Conservation (phyloP, 2,113 vertebrate species). For the Chamaetylas fuelleborni region DNA sequence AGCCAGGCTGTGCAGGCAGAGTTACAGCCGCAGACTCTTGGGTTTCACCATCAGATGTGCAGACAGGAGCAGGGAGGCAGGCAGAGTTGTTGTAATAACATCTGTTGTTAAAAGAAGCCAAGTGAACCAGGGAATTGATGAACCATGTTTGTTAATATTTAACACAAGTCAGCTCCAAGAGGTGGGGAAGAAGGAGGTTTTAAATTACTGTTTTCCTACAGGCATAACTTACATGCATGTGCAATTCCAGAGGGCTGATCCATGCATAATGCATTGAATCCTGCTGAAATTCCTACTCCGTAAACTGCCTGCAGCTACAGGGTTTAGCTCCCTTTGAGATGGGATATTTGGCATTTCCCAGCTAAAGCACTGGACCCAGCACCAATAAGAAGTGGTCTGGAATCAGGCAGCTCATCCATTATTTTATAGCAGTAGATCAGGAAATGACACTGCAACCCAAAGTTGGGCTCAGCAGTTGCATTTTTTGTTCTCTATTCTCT, state of each 20-base stretch:
- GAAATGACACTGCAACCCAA: neutral
- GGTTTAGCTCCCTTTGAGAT: neutral
- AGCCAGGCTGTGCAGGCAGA: neutral
- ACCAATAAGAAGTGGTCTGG: neutral
- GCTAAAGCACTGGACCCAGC: neutral
- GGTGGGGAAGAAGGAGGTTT: conserved; percentile 29
- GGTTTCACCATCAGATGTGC: conserved; percentile 3
- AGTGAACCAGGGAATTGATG: conserved; percentile 35
- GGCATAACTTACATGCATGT: neutral
- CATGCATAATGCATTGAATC: neutral
- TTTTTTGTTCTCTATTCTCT: neutral
- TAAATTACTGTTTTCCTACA: conserved; percentile 38
- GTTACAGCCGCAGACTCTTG: conserved; percentile 17
- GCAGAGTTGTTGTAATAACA: conserved; percentile 41
- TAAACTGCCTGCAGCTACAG: neutral
- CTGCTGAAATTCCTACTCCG: neutral
- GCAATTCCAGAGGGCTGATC: conserved; percentile 8
- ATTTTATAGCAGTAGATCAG: neutral
- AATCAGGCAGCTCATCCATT: neutral
- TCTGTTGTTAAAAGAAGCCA: conserved; percentile 57
- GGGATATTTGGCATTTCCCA: neutral
- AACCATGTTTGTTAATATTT: conserved; percentile 62
- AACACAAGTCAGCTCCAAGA: conserved; percentile 20
- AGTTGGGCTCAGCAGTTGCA: neutral
- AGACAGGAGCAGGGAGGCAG: conserved; percentile 18